phyloP scores from a whole-genome alignment of 2,113 vertebrate genomes.

The Gallinago undulata region DNA sequence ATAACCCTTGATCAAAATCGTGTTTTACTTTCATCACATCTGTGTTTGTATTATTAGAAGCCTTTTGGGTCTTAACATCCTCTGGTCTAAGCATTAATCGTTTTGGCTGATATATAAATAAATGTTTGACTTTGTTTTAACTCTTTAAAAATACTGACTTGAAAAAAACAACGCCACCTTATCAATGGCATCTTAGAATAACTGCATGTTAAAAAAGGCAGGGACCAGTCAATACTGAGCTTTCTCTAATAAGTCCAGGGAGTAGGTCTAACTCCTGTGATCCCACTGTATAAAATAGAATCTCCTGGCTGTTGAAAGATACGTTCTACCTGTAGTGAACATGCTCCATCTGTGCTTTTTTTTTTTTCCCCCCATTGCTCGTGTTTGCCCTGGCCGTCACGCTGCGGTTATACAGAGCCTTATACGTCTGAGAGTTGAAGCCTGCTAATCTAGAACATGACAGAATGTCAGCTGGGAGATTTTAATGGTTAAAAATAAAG shows the following conservation, averaged over 20 bases:
- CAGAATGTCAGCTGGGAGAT: background rate
- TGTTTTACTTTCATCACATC: conserved; percentile 28
- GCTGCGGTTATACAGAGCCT: background rate
- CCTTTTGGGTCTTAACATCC: background rate
- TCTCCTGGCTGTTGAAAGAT: background rate
- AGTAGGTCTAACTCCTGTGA: background rate
- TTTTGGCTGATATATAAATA: conserved; percentile 11
- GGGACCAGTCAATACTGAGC: background rate
- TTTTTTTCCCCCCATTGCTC: background rate
- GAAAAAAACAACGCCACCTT: background rate
- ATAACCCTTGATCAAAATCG: conserved; percentile 5
- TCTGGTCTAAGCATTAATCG: conserved; percentile 9
- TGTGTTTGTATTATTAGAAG: conserved; percentile 36
- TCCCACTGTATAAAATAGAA: background rate
- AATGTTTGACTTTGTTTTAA: background rate
- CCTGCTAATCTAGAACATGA: background rate
- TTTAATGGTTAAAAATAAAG: background rate
- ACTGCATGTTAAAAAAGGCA: background rate
- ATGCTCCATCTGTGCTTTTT: background rate
- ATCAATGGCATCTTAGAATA: background rate
- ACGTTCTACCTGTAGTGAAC: background rate
- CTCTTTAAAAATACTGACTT: background rate
- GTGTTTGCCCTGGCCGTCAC: background rate
- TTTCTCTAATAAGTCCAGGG: background rate
- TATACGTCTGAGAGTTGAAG: background rate